These are phyloP conservation scores for Pedetes capensis DNA, from an alignment of 2,113 vertebrate genomes.

Conservation along the genomic window DNA sequence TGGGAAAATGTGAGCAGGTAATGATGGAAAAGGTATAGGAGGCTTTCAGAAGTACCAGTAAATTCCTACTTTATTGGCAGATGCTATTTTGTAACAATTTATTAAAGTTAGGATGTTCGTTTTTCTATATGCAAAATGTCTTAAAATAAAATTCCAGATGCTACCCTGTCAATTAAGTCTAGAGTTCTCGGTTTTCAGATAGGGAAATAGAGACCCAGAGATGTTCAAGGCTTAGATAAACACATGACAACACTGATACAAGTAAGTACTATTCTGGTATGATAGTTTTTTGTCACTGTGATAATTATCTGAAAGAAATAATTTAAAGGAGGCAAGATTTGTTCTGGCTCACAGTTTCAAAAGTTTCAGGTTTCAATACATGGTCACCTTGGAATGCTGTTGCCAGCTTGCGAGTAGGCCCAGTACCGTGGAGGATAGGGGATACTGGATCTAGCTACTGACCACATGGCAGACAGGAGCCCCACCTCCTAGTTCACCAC, in stretches of 20 bases:
- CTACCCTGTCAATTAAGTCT: neutral
- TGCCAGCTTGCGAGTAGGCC: too few species aligned
- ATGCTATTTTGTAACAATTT: neutral
- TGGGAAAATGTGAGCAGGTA: neutral
- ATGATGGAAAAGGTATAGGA: too few species aligned
- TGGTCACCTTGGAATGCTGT: too few species aligned
- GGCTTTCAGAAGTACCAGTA: accelerated
- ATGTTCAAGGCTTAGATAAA: neutral
- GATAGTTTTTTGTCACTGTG: too few species aligned
- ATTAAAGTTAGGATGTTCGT: neutral
- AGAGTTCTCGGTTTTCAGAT: neutral
- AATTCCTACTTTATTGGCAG: neutral
- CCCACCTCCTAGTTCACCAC: too few species aligned
- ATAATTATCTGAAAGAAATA: too few species aligned
- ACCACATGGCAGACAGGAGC: too few species aligned
- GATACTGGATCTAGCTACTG: too few species aligned
- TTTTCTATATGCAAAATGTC: neutral
- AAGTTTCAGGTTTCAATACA: too few species aligned
- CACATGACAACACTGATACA: neutral
- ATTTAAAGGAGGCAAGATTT: too few species aligned
- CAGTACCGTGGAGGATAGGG: too few species aligned
- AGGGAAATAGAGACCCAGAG: neutral
- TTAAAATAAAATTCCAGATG: neutral
- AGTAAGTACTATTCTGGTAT: neutral
- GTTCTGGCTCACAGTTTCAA: too few species aligned